Evolutionary conservation across 2,797 vertebrate species (phyloP).

Genomic region (Diglossa cyanea): DNA sequence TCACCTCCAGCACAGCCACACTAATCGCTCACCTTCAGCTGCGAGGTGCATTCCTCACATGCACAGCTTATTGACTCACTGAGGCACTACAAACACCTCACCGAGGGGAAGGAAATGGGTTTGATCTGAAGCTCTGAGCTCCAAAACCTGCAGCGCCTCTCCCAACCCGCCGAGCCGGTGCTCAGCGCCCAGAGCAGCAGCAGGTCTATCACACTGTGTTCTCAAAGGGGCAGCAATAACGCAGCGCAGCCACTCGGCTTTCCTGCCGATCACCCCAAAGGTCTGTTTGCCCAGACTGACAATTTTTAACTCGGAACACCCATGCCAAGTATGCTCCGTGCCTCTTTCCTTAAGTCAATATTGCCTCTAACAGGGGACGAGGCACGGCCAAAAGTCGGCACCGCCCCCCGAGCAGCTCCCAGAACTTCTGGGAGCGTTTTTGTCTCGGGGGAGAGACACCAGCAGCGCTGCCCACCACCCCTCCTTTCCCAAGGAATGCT

Average conservation of each 20-base stretch:
- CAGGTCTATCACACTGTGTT: not conserved
- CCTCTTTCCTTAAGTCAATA: not conserved
- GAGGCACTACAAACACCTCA: not conserved
- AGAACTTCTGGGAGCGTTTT: not conserved
- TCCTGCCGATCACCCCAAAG: not conserved
- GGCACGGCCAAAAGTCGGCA: not conserved
- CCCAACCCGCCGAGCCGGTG: rapidly evolving
- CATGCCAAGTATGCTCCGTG: not conserved
- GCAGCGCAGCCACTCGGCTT: rapidly evolving
- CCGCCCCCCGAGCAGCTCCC: not conserved
- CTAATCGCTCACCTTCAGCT: not conserved
- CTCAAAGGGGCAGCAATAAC: rapidly evolving
- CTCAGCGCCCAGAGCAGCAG: not conserved
- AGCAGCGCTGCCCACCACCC: not conserved
- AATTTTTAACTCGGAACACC: not conserved
- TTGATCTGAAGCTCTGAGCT: not conserved
- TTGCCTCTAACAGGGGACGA: not conserved
- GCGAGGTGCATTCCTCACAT: not conserved
- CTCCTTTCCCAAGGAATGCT: not conserved
- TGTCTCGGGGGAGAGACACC: rapidly evolving
- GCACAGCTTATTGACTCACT: not conserved
- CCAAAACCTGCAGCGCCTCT: rapidly evolving
- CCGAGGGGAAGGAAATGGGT: not conserved
- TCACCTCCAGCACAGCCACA: not conserved
- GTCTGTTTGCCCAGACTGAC: not conserved